These are phyloP conservation scores for Sebastes schlegelii DNA, from an alignment of 2,113 vertebrate genomes.

Conservation along the genomic window DNA sequence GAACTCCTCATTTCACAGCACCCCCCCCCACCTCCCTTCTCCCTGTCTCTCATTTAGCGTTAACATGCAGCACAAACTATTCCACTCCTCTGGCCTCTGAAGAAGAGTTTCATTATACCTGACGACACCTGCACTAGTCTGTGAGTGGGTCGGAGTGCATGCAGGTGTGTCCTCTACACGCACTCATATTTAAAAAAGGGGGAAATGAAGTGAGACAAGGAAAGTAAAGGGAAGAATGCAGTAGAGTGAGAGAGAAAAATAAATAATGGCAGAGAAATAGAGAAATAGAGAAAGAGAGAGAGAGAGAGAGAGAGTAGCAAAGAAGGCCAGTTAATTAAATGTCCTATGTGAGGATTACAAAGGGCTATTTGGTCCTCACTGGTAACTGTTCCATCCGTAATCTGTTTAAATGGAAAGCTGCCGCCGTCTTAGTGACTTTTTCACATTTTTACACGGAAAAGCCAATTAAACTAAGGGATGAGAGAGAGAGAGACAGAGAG, in stretches of 20 bases:
- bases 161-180: neutral
- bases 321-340: constrained; percentile 80
- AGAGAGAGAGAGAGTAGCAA: constrained; percentile 28
- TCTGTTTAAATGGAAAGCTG: constrained; percentile 75
- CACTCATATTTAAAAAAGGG: neutral
- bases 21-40: neutral
- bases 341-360: constrained; percentile 80
- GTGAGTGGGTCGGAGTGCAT: neutral
- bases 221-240: constrained; percentile 1
- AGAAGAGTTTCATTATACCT: constrained; percentile 28
- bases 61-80: constrained; percentile 53
- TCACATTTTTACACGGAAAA: constrained; percentile 68
- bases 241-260: constrained; percentile 18
- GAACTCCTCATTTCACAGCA: constrained; percentile 15
- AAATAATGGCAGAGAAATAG: neutral
- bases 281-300: constrained; percentile 11
- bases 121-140: constrained; percentile 31
- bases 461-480: constrained; percentile 73
- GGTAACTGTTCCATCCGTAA: constrained; percentile 78
- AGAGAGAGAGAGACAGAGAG: constrained; percentile 15
- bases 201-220: constrained; percentile 6
- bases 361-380: constrained; percentile 71
- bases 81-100: constrained; percentile 19
- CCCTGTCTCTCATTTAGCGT: constrained; percentile 31
- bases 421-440: constrained; percentile 60